Evolutionary conservation across 2,113 vertebrate genomes (phyloP).

Genomic region (Tichodroma muraria): DNA sequence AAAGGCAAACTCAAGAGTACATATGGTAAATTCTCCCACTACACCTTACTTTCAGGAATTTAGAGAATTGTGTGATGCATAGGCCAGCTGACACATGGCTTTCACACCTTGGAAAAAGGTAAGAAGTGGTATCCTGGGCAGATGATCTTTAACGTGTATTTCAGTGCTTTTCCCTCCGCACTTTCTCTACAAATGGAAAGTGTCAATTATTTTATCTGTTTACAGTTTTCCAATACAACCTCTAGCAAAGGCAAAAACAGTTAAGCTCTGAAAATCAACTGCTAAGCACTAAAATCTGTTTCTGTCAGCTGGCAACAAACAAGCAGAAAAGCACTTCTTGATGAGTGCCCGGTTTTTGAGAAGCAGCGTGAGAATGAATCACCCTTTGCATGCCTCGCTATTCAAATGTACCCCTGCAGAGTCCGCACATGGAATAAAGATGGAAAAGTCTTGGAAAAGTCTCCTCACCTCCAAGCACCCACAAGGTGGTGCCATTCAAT

Average conservation of each 20-base stretch:
- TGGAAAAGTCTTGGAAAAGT: neutral
- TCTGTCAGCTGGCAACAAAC: neutral
- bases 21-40: neutral
- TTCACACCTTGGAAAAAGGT: neutral
- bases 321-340: neutral
- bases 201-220: neutral
- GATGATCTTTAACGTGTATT: neutral
- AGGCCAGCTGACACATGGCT: neutral
- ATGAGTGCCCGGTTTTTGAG: neutral
- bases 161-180: neutral
- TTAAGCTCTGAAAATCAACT: neutral
- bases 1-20: neutral
- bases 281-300: neutral
- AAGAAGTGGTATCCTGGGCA: neutral
- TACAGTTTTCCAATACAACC: neutral
- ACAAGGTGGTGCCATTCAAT: conserved; percentile 51
- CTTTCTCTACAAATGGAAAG: neutral
- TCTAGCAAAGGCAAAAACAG: neutral
- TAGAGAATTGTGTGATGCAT: neutral
- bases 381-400: neutral
- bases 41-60: neutral
- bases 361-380: neutral
- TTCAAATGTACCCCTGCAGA: neutral
- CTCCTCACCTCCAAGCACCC: neutral
- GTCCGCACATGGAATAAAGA: neutral